Evolutionary conservation across 2,888 invertebrate genomes (phyloP), one percentile per base, ranked within the genome.

Genomic region (Cataglyphis altisquamis): DNA sequence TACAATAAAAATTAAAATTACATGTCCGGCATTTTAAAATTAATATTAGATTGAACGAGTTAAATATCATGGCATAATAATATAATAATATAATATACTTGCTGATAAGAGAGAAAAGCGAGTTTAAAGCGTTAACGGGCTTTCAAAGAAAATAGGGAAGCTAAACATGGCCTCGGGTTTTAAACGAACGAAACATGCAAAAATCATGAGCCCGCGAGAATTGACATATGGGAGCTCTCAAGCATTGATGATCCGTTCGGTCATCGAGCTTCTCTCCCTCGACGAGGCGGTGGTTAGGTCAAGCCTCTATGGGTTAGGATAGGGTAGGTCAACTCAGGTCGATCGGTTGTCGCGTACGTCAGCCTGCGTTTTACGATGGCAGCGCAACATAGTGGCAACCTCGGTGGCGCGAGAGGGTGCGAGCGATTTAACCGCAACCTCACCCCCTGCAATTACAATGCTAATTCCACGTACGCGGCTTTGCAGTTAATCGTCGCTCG

Each of bases 381-480:
- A 75, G 78, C 83, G 85, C 82, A 84, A 84, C 82, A 75, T 36
- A 82, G 84, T 84, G 45, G 66, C 48, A n/a, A 70, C 12, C 32
- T 41, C 45, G 82, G 57, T 36, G 39, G 67, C 60, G 72, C 25
- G 64, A n/a, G 55, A 36, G 21, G 41, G 32, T 48, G 55, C 39
- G 32, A 78, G 64, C 63, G 82, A 86, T 84, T 80, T 84, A 86
- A 86, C 87, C 88, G 83, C 89, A 88, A 85, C 85, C 86, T 86
- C 87, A 83, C 85, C 84, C 85, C 82, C 84, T 66, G 84, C 88
- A 89, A 90, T 90, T 90, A 88, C 89, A 83, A 90, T 91, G 86
- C 87, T 90, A 90, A 90, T 89, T 90, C 84, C 83, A 63, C 85
- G 82, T 87, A 86, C 83, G 85, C 77, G 77, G 82, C 81, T 86